A percentile compares a stretch with the other conserved stretches of the same genome.
These are phyloP conservation scores for Cephonodes hylas DNA, from an alignment of 2,888 invertebrate genomes.

Conservation along the genomic window DNA sequence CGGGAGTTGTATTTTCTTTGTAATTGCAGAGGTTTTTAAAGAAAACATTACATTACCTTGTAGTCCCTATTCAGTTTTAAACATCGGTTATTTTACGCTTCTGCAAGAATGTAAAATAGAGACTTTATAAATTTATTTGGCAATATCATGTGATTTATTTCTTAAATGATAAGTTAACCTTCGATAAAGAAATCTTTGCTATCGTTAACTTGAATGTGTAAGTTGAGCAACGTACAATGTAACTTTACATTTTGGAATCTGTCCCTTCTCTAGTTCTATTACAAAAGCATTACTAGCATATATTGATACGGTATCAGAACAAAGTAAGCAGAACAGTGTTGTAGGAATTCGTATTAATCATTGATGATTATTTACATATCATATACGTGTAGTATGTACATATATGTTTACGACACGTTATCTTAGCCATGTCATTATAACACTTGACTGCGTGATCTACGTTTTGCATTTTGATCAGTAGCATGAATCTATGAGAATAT, in stretches of 20 bases:
- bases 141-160: no score
- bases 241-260: not conserved
- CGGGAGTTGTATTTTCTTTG: no score
- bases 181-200: not conserved
- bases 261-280: not conserved
- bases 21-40: no score
- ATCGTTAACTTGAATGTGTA: not conserved
- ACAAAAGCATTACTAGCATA: no score
- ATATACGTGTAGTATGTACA: constrained; percentile 18
- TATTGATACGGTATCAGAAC: not conserved
- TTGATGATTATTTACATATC: constrained; percentile 27
- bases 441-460: constrained; percentile 43
- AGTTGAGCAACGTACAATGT: not conserved
- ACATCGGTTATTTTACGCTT: no score
- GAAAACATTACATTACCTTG: no score
- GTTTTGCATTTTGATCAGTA: constrained; percentile 32
- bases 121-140: no score
- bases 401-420: constrained; percentile 28
- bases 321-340: not conserved
- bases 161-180: not conserved
- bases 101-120: no score
- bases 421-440: constrained; percentile 44
- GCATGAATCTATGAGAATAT: constrained; percentile 34
- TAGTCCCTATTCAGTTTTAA: no score
- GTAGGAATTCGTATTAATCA: constrained; percentile 20